Evolutionary conservation across 2,113 vertebrate species (phyloP), one percentile per base, ranked within the genome.

Genomic region (Lasiurus cinereus): DNA sequence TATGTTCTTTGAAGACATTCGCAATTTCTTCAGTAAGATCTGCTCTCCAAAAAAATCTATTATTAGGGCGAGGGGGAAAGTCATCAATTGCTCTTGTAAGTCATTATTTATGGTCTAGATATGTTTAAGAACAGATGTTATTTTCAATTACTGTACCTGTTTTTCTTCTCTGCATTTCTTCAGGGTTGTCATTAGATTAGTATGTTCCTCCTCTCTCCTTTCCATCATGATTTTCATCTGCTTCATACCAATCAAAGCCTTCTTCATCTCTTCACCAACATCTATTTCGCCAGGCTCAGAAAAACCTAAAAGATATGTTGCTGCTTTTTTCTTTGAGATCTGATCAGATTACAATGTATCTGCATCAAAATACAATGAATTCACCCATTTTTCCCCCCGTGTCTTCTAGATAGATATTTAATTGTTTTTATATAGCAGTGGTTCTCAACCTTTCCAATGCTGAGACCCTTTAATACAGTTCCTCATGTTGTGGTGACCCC

Each of bases 181-280:
- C 93, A 99, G 97, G 13, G 99, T 99, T 96, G 98, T 98, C 98
- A 99, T 99, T 64, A 99, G 98, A 78, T 98, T 97, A 74, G 97
- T 69, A 0, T 99, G 99, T 80, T 99, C 99, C 95, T 98, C 98
- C 97, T 98, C 98, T 18, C 99, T 99, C 97, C 88, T 98, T 97
- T 98, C 98, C 99, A 99, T 99, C 97, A 98, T 97, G 85, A 98
- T 98, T 98, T 98, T 99, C 98, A 99, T 99, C 98, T 99, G 98
- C 94, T 99, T 99, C 91, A 99, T 98, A 62, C 99, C 99, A 31
- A 98, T 98, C 96, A 99, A 98, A 78, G 99, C 99, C 94, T 98
- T 99, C 92, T 96, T 99, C 97, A 99, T 97, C 73, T 99, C 99
- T 97, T 99, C 98, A 7, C 98, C 98, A 95, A 98, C 97, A 27